Base-by-base conservation (phyloP, 2,888 invertebrate species). In the Marasmarcha lunaedactyla region DNA sequence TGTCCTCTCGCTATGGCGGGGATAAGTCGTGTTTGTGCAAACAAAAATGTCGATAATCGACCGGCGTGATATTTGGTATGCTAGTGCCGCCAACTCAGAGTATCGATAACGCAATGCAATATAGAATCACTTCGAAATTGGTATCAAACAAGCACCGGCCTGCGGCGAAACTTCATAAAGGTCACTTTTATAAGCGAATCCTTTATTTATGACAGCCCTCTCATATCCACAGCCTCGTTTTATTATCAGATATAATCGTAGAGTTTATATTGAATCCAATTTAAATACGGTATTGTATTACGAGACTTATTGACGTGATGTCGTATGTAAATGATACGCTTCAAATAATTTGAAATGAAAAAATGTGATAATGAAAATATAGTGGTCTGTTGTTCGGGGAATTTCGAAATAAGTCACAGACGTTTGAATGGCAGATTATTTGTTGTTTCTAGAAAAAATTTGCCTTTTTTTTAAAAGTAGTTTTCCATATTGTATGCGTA, bases 81-180 rank as follows among this genome's bases (percentile, higher is more conserved):
- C 71, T 47, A 54, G 60, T 64, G 61, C 7, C 20, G 20, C 7
- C 7, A 7, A 20, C 20, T 20, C 4, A n/a, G 3, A 3, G 20
- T 20, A 20, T 20, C 20, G 20, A 20, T 20, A 30, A 30, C 30
- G 30, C 34, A 4, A 14, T 34, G 34, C 66, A 69, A 78, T 78
- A 78, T 79, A 72, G 71, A 69, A 71, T 13, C 71, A 76, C 69
- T 74, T 71, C 73, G 71, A 74, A 78, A 76, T 78, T 73, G 72
- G 74, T 77, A 78, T 73, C 72, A 78, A 6, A 30, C 30, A 57
- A 65, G 70, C 49, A 66, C 57, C 65, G 66, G 67, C 57, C 62
- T 64, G 70, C 56, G 73, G 72, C 68, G 69, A 73, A 78, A 77
- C 78, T 79, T 78, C 81, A 78, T 83, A 81, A 78, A 79, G 77